These are phyloP conservation scores for Galeopsomyia nigrocyanea DNA, from an alignment of 2,888 invertebrate genomes.

Conservation along the genomic window DNA sequence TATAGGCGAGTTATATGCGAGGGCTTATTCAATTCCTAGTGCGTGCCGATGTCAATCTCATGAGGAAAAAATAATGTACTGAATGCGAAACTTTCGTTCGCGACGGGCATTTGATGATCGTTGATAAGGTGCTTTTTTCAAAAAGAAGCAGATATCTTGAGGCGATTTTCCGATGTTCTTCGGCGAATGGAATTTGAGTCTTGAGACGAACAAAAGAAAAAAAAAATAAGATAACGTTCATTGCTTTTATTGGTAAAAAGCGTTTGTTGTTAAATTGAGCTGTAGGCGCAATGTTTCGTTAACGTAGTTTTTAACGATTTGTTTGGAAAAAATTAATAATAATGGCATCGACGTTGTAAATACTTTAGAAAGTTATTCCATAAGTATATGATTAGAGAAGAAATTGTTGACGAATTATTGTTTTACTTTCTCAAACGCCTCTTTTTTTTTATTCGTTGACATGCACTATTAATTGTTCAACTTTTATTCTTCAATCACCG, in stretches of 20 bases:
- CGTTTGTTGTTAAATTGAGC: conserved; percentile 31
- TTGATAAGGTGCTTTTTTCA: no score
- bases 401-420: conserved; percentile 50
- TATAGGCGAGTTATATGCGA: conserved; percentile 55
- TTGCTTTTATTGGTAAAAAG: conserved; percentile 40
- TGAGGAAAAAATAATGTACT: conserved; percentile 25
- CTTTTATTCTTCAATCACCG: conserved; percentile 21
- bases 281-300: conserved; percentile 22
- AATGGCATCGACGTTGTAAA: conserved; percentile 54
- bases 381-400: conserved; percentile 53
- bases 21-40: conserved; percentile 58
- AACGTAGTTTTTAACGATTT: conserved; percentile 21
- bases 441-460: conserved; percentile 34
- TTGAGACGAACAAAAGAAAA: conserved; percentile 2
- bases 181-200: conserved; percentile 14
- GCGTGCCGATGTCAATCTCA: conserved; percentile 49
- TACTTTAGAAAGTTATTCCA: conserved; percentile 54
- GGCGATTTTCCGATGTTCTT: neutral
- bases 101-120: no score
- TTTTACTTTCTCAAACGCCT: conserved; percentile 41
- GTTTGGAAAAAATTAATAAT: conserved; percentile 14
- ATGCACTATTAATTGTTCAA: conserved; percentile 21
- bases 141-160: no score
- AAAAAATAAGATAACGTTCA: neutral
- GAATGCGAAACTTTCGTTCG: neutral